phyloP scores from a whole-genome alignment of 2,797 vertebrate genomes.

The Heteromormyrus szaboi region DNA sequence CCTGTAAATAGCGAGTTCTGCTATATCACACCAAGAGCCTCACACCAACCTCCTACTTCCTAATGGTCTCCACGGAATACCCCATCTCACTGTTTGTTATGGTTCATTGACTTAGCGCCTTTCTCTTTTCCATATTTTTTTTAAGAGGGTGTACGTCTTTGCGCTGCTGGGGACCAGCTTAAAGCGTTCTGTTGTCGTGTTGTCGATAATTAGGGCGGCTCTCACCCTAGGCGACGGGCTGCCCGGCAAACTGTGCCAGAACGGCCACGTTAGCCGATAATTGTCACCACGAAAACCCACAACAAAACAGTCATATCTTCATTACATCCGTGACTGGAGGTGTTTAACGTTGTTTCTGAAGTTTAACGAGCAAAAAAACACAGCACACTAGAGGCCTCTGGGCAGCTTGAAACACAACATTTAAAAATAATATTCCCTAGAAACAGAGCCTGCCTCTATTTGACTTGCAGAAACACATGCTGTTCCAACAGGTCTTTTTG shows the following conservation, averaged over 20 bases:
- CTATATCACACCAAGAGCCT: neutral
- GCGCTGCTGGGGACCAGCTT: conserved; percentile 13
- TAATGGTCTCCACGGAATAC: neutral
- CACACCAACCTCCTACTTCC: neutral
- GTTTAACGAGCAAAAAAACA: conserved; percentile 2
- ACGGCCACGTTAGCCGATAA: neutral
- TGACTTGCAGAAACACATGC: neutral
- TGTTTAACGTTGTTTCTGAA: neutral
- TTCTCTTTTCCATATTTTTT: neutral
- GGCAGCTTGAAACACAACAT: neutral
- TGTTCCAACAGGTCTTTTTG: neutral
- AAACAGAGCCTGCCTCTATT: neutral
- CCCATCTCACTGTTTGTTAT: neutral
- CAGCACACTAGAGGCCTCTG: neutral
- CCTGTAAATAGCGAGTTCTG: neutral
- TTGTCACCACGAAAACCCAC: conserved; percentile 1
- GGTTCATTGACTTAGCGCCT: neutral
- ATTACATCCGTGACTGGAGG: neutral
- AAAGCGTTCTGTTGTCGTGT: conserved; percentile 35
- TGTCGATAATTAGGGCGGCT: conserved; percentile 39
- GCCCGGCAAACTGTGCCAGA: neutral
- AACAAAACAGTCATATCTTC: neutral
- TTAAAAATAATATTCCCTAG: neutral
- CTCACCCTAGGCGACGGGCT: neutral
- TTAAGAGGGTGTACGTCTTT: neutral